phyloP scores from a whole-genome alignment of 2,113 vertebrate species.

The Parus major region DNA sequence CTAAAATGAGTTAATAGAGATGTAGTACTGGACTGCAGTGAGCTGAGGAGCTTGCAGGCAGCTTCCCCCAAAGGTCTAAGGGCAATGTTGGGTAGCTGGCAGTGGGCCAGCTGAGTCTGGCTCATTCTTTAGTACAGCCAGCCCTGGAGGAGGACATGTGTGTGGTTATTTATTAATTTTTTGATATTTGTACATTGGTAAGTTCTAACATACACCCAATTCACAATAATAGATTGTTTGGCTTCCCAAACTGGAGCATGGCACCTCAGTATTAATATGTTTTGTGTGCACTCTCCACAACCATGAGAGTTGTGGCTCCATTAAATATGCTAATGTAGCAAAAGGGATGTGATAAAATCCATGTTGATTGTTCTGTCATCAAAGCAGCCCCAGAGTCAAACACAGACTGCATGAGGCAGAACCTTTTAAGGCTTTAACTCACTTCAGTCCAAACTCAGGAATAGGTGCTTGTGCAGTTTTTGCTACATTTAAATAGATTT shows the following conservation, averaged over 20 bases:
- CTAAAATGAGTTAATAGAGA: neutral
- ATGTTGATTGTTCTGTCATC: neutral
- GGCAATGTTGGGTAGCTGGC: neutral
- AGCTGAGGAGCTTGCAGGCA: neutral
- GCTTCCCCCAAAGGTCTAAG: conserved; percentile 22
- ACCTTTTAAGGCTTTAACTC: neutral
- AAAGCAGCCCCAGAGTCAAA: neutral
- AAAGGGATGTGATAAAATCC: neutral
- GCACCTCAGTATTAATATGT: neutral
- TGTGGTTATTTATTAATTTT: neutral
- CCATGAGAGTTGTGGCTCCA: neutral
- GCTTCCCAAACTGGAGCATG: neutral
- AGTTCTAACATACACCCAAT: neutral
- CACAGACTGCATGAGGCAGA: neutral
- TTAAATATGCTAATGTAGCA: neutral
- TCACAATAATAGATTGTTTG: neutral
- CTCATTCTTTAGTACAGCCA: neutral
- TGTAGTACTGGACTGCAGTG: neutral
- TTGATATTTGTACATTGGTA: neutral
- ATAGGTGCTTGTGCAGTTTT: neutral
- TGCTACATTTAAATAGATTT: neutral
- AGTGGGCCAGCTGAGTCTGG: neutral
- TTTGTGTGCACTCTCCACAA: neutral
- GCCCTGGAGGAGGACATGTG: neutral
- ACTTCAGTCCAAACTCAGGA: neutral